Evolutionary conservation across 2,113 vertebrate species (phyloP).

Genomic region (Trachemys scripta): DNA sequence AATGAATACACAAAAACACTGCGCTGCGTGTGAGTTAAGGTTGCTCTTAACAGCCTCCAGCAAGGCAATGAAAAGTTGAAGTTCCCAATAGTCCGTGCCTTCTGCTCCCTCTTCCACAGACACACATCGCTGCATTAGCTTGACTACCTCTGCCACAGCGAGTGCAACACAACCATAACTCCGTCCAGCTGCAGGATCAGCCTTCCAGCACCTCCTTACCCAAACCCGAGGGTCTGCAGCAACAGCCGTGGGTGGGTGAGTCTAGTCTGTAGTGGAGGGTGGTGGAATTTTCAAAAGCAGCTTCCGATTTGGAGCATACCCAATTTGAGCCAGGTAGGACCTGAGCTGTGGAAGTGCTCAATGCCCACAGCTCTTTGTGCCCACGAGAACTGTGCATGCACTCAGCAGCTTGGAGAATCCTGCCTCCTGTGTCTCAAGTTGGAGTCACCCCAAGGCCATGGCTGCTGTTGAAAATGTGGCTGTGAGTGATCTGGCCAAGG

Average conservation of each 20-base stretch:
- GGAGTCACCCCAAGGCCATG: neutral
- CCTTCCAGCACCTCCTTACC: too few species aligned
- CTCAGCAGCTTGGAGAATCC: neutral
- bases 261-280: fast-evolving
- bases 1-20: fast-evolving
- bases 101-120: neutral
- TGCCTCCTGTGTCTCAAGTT: neutral
- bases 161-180: neutral
- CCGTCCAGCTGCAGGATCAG: fast-evolving
- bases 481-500: neutral
- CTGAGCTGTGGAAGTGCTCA: neutral
- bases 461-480: neutral
- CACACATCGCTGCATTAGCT: neutral
- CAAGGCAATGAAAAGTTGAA: fast-evolving
- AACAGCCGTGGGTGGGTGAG: fast-evolving
- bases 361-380: neutral
- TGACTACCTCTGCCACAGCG: fast-evolving
- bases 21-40: fast-evolving
- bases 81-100: neutral
- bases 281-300: neutral
- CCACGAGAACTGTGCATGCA: neutral
- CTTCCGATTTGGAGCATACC: neutral
- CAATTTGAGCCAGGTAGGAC: neutral
- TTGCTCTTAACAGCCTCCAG: constrained; percentile 25
- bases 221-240: fast-evolving